Base-by-base conservation (phyloP, 1,140 invertebrate genomes). In the Neodiprion pinetum region DNA sequence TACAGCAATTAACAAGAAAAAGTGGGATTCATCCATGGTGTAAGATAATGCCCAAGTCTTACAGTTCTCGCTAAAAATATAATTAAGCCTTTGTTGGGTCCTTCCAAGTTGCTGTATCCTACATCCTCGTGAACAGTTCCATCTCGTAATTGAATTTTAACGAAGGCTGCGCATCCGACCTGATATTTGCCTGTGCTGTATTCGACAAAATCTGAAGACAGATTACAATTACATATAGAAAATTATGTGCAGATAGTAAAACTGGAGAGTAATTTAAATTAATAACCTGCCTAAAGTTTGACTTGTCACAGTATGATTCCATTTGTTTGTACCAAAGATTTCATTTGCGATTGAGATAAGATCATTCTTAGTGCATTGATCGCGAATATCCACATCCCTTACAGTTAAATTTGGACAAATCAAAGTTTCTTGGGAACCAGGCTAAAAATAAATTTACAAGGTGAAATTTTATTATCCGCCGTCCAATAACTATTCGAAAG, bases 41-140 rank as follows among this genome's bases (percentile, higher is more conserved):
- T 61, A 17, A 67, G 49, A 48, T 50, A 72, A 17, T 75, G 0
- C 50, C 7, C 50, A 71, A 49, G 11, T 17, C 75, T 28, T 78
- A 85, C 83, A 67, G 72, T 53, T 77, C 83, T 79, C 5, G 82
- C 81, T 69, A 70, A 81, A 21, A 80, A 74, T 67, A 85, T 76
- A 1, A 83, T 74, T 61, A 76, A 75, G 71, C 82, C 81, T 78
- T 85, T 85, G 17, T 73, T 65, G 9, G 76, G 70, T 47, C 75
- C 78, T 65, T 83, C 83, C 5, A 70, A 72, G 48, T 68, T 68
- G 61, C 72, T 79, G 69, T 85, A 86, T 21, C 82, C 83, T 48
- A 84, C 72, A 10, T 80, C 82, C 75, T 86, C 81, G 9, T 86
- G 84, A 76, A 77, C 84, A 7, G 28, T 81, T 67, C 83, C 83